phyloP scores from a whole-genome alignment of 2,113 vertebrate genomes.

The Origma solitaria region DNA sequence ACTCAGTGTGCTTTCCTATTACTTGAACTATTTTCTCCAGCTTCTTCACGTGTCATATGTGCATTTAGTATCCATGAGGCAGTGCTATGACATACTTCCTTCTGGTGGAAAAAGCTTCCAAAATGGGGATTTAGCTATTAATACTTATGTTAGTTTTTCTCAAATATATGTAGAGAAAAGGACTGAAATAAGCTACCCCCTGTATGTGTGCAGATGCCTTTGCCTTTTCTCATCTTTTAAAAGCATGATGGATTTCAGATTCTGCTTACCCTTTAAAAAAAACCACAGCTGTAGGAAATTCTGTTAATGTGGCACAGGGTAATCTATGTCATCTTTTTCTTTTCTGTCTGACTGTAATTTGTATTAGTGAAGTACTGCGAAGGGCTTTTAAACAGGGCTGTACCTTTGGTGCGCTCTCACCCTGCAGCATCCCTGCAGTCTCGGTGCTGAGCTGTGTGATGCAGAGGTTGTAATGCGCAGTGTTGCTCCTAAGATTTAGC shows the following conservation, averaged over 20 bases:
- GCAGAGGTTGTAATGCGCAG: conserved; percentile 42
- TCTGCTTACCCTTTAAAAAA: neutral
- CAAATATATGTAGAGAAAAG: neutral
- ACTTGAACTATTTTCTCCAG: neutral
- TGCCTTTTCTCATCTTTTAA: neutral
- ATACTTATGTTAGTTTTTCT: neutral
- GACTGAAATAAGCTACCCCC: neutral
- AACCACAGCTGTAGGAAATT: neutral
- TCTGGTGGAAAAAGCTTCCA: neutral
- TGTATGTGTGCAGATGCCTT: neutral
- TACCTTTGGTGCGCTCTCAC: neutral
- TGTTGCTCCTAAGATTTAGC: conserved; percentile 32
- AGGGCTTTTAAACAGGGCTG: neutral
- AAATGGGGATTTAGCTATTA: neutral
- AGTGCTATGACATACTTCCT: neutral
- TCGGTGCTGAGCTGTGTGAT: neutral
- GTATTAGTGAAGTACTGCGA: neutral
- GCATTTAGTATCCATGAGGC: neutral
- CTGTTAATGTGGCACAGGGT: neutral
- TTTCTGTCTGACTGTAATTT: neutral
- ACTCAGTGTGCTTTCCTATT: neutral
- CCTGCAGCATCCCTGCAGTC: conserved; percentile 51
- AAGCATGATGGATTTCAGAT: neutral
- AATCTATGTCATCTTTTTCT: neutral
- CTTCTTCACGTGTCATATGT: neutral